Evolutionary conservation across 2,888 invertebrate species (phyloP), one percentile per base, ranked within the genome.

Genomic region (Rhagonycha lutea): DNA sequence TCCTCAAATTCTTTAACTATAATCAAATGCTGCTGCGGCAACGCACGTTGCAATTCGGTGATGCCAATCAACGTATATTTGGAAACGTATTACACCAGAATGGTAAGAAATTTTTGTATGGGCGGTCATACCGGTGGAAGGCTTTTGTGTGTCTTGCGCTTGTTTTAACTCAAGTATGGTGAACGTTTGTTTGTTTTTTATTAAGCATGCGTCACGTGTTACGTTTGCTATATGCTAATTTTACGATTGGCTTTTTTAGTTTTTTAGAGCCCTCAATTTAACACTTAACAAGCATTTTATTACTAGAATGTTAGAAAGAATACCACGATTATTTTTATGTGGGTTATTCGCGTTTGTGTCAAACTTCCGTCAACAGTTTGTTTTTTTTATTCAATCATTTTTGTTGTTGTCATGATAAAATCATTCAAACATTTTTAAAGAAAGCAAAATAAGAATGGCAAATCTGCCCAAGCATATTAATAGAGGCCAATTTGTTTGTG

Each of bases 51-150:
- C 63, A 28, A 70, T 24, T 69, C 83, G 80, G 85, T 84, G 85
- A 85, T 87, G 84, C 86, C 88, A 80, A 87, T 88, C 80, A 83
- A 85, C 75, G 83, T 86, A 76, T 87, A 86, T 83, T 85, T 88
- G 87, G 87, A 87, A 84, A 86, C 86, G 68, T 87, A 87, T 84
- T 86, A 86, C 84, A 83, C 82, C 78, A 84, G 83, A 79, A 86
- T 83, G 88, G 87, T 86, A 86, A 83, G 79, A 73, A 23, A 69
- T 76, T 69, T 70, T 74, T 72, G 67, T 69, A 65, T 69, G 73
- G 70, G 70, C 28, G 73, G 70, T 68, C 70, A 70, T 32, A 63
- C 24, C 61, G 72, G 63, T 72, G 63, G 32, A 62, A 63, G 63
- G 63, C 18, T 47, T 47, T n/a, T 47, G 47, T 47, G n/a, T 47